Evolutionary conservation across 2,888 invertebrate species (phyloP), one percentile per base, ranked within the genome.

Genomic region (Scaptomyza reducta): DNA sequence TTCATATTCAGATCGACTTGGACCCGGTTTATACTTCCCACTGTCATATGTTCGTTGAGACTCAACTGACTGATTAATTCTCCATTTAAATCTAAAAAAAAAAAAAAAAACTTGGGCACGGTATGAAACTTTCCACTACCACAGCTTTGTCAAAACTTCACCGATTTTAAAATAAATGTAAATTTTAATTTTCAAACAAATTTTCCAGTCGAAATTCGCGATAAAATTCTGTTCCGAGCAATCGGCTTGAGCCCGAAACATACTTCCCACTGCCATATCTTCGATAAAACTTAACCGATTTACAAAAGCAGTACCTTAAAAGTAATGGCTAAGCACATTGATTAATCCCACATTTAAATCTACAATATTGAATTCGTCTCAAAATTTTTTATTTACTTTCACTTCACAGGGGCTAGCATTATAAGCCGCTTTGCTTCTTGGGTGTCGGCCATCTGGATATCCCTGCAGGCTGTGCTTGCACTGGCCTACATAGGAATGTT

Each of bases 391-490:
- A 9, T 18, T 18, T 33, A n/a, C 6, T 18, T 22, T 33, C 49
- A n/a, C 13, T 33, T 14, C 35, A 14, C 64, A 92, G 92, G 92
- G 70, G 92, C 92, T 66, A 89, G 90, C 71, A 89, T 92, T 38
- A 79, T 92, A 16, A 90, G 92, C 45, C 90, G 92, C 65, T 89
- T 92, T 57, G 91, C 91, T 25, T 91, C 92, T 7, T 92, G 91
- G 91, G 72, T 92, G 22, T 89, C 90, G 31, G 89, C 91, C 35
- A 85, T 92, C 66, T 92, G 92, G 92, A 83, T 91, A 51, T 91
- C 92, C 16, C 67, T 92, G 53, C 92, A 92, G 74, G 92, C 91
- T 14, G 91, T 90, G 33, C 73, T 92, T 44, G 91, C 92, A 11
- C 63, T 91, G 59, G 90, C 89, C 18, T 92, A 92, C 63, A 89